Percentiles rank a stretch among this genome's conserved stretches.
Conservation (phyloP, 2,888 invertebrate genomes). For the Andrena trimmerana region DNA sequence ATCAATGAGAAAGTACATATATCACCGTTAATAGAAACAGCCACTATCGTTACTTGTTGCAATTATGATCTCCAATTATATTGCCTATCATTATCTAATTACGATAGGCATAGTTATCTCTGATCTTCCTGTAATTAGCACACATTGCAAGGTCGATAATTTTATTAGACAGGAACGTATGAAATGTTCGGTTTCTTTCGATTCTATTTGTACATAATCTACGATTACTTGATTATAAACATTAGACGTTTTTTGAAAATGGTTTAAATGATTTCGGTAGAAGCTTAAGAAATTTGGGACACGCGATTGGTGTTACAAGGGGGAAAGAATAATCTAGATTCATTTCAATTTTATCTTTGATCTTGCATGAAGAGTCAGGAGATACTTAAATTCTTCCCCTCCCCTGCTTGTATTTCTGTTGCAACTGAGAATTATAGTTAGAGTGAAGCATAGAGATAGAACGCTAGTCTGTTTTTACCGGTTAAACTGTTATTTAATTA, state of each 20-base stretch:
- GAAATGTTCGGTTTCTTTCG: background rate
- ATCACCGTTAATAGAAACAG: too few species aligned
- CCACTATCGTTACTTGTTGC: too few species aligned
- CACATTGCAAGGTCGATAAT: background rate
- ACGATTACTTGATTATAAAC: background rate
- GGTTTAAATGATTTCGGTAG: too few species aligned
- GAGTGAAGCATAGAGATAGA: background rate
- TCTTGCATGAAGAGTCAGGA: too few species aligned
- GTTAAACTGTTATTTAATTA: background rate
- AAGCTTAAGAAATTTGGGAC: too few species aligned
- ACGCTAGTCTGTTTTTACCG: background rate
- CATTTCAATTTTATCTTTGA: too few species aligned
- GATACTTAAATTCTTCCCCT: background rate
- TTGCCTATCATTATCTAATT: too few species aligned
- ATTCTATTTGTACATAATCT: background rate
- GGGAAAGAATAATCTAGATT: too few species aligned
- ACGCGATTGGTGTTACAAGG: too few species aligned
- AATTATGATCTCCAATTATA: too few species aligned
- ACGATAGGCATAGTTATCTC: background rate
- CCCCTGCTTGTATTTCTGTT: background rate
- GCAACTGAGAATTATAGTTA: background rate
- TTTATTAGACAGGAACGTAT: background rate
- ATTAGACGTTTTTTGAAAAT: too few species aligned
- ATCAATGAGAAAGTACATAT: too few species aligned
- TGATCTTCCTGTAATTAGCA: constrained; percentile 1